These are phyloP conservation scores for Lota lota DNA, from an alignment of 2,113 vertebrate species.

Conservation along the genomic window DNA sequence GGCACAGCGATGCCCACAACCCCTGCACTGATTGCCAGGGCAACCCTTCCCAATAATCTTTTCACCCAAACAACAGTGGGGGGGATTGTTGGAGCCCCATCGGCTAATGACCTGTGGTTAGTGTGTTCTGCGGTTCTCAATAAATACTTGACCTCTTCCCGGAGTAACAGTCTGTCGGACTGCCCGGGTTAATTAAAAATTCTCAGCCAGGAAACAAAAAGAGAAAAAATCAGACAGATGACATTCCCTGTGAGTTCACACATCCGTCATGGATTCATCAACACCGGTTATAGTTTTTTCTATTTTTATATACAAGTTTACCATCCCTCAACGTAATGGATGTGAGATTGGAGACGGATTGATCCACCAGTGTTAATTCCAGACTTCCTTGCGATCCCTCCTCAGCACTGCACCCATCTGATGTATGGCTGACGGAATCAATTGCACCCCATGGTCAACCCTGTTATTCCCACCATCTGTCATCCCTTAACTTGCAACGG, in stretches of 20 bases:
- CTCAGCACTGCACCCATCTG: constrained; percentile 25
- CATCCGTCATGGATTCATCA: too few species aligned
- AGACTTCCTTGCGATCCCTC: constrained; percentile 28
- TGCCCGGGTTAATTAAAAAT: background rate
- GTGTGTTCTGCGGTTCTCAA: too few species aligned
- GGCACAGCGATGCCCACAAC: background rate
- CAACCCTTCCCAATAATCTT: background rate
- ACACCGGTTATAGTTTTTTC: too few species aligned
- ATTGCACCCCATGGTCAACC: constrained; percentile 26
- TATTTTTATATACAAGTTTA: constrained; percentile 21
- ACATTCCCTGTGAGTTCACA: too few species aligned
- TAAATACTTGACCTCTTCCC: too few species aligned
- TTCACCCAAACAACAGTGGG: background rate
- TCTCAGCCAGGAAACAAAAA: background rate
- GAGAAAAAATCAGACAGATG: too few species aligned
- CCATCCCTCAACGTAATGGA: constrained; percentile 34
- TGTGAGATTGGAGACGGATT: constrained; percentile 45
- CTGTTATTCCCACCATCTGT: constrained; percentile 29
- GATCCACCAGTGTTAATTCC: constrained; percentile 31
- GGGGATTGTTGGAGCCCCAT: background rate
- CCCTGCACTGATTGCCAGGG: too few species aligned
- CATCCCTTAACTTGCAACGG: constrained; percentile 4
- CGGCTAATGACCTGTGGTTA: too few species aligned
- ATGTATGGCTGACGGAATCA: constrained; percentile 48
- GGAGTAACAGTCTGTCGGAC: background rate